Base-by-base conservation (phyloP, 2,797 vertebrate genomes). In the Nyctalus aviator region DNA sequence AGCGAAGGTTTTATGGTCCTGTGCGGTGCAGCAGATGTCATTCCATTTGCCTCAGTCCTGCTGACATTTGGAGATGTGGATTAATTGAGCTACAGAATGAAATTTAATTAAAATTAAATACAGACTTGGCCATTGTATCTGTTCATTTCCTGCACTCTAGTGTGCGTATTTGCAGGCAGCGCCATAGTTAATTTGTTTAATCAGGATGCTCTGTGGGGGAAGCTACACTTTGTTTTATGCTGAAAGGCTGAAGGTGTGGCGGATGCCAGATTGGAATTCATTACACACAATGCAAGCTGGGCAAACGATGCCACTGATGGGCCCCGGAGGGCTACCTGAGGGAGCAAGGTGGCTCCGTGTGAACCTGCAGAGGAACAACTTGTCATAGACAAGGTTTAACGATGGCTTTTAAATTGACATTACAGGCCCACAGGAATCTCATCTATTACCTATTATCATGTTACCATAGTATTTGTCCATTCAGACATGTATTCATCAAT, bases 41-140 rank as follows among this genome's bases (percentile, higher is more conserved):
- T 98, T 99, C 99, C 99, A 99, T 99, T 99, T 99, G 99, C 99
- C 99, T 99, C 99, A 98, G 98, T 99, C 99, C 98, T 99, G 99
- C 98, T 99, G 99, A 99, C 99, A 99, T 99, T 99, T 99, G 99
- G 99, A 99, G 98, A 98, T 98, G 98, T 98, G 98, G 98, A 98
- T 98, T 98, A 99, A 98, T 98, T 98, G 98, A 98, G 98, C 98
- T 98, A 98, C 98, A 98, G 99, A 99, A 99, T 99, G 98, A 99
- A 99, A 99, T 99, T 99, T 98, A 99, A 99, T 99, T 99, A 99
- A 98, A 99, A 99, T 98, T 98, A 99, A 99, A 99, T 98, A 98
- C 98, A 98, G 98, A 98, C 98, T 98, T 98, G 98, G 98, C 98
- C 97, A 98, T 98, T 98, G 98, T 99, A 98, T 98, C 98, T 98